These are phyloP conservation scores for Meiosimyza platycephala DNA, from an alignment of 2,888 invertebrate genomes.

Conservation along the genomic window DNA sequence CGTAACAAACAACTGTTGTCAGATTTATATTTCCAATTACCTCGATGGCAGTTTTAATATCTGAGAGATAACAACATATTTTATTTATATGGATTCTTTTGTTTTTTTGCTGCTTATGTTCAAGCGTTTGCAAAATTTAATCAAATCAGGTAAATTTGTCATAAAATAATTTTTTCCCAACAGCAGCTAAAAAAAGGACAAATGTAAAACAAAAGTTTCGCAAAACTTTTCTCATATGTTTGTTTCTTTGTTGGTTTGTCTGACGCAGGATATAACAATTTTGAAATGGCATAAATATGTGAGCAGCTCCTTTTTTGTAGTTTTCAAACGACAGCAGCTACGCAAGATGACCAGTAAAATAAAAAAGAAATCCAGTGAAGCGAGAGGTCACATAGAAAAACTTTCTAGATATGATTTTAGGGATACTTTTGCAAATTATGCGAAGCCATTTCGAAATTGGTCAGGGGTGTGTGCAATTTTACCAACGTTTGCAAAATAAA, in stretches of 20 bases:
- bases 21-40: constrained; percentile 47
- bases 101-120: constrained; percentile 6
- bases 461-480: constrained; percentile 10
- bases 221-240: constrained; percentile 31
- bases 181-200: constrained; percentile 23
- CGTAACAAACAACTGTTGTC: constrained; percentile 26
- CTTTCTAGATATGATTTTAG: constrained; percentile 45
- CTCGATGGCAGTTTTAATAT: constrained; percentile 48
- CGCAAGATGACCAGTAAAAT: constrained; percentile 18
- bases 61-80: constrained; percentile 37
- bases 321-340: neutral
- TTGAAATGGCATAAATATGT: constrained; percentile 59
- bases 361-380: constrained; percentile 14
- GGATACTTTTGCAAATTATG: constrained; percentile 61
- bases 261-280: constrained; percentile 48
- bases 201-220: constrained; percentile 5
- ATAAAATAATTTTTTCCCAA: constrained; percentile 55
- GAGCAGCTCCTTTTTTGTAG: constrained; percentile 18
- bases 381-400: constrained; percentile 33
- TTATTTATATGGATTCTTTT: constrained; percentile 26
- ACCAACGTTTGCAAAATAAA: constrained; percentile 19
- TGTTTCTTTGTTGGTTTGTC: constrained; percentile 2
- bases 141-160: constrained; percentile 66
- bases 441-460: constrained; percentile 64
- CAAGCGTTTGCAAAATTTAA: constrained; percentile 53